Conservation (phyloP, 2,888 invertebrate genomes). For the Bombylius major region DNA sequence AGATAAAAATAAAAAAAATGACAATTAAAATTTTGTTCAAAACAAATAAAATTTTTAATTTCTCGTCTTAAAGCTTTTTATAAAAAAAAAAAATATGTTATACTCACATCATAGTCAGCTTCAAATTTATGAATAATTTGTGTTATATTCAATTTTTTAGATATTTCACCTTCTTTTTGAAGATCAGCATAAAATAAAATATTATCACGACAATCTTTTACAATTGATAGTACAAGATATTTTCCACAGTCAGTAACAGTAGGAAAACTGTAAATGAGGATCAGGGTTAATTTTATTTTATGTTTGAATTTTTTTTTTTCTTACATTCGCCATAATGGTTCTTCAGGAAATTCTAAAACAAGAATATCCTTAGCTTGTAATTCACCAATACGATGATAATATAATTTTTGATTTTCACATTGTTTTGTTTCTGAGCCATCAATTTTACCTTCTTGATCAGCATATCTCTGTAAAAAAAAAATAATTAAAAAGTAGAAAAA, state of each 20-base stretch:
- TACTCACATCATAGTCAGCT: constrained; percentile 75
- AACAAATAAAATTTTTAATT: too few species aligned
- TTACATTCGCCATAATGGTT: constrained; percentile 85
- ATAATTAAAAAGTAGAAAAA: not conserved
- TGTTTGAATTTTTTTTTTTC: not conserved
- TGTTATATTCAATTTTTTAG: constrained; percentile 52
- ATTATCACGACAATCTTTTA: constrained; percentile 86
- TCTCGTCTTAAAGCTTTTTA: not conserved
- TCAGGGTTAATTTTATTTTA: not conserved
- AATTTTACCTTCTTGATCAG: constrained; percentile 66
- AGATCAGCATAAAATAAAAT: constrained; percentile 76
- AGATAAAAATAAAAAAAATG: constrained; percentile 16
- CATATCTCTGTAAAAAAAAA: constrained; percentile 54
- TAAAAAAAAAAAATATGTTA: not conserved
- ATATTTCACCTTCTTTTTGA: constrained; percentile 47
- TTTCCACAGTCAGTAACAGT: constrained; percentile 83
- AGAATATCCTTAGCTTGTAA: constrained; percentile 75
- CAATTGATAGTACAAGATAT: constrained; percentile 71
- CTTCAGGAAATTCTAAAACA: constrained; percentile 78
- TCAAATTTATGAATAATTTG: constrained; percentile 81
- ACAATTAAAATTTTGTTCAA: too few species aligned
- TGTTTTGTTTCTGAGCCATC: constrained; percentile 86
- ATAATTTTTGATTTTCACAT: constrained; percentile 84
- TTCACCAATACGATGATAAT: constrained; percentile 81
- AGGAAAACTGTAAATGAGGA: constrained; percentile 31